Evolutionary conservation across 2,113 vertebrate genomes (phyloP), one percentile per base, ranked within the genome.

Genomic region (Morone saxatilis): DNA sequence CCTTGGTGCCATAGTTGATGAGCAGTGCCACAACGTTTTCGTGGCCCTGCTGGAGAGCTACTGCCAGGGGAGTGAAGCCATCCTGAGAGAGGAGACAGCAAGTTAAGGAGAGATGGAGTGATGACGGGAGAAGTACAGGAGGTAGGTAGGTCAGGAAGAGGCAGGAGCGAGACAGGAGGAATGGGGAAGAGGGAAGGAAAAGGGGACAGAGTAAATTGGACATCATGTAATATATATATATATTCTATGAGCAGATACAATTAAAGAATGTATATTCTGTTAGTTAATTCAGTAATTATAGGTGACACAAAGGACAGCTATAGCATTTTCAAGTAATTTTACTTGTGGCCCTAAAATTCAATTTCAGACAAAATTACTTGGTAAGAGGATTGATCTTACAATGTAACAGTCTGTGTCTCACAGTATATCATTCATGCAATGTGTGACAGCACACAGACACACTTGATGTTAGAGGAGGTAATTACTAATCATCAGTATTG

Each of bases 1-100:
- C 98, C 67, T 97, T 99, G 0, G 98, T 99, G 56, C 98, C 98
- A 0, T 98, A 98, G 94, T 98, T 99, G 87, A 99, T 99, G 47
- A 99, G 97, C 76, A 99, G 96, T 0, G 98, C 98, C 67, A 99
- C 98, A 38, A 99, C 97, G 0, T 98, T 99, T 94, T 99, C 98
- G 0, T 99, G 98, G 10, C 98, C 98, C 92, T 99, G 98, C 94
- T 99, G 98, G 57, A 99, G 95, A 20, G 98, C 98, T 77, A 99
- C 98, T 0, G 98, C 98, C 31, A 99, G 93, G 0, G 98, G 98
- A 0, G 98, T 99, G 93, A 99, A 99, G 87, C 98, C 98, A 0
- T 99, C 98, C 98, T 99, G 94, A 43, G 56, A 71, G 76, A 73
- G 75, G 51, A 10, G 31, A 56, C 36, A 45, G 31, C 2, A 4